Conservation (phyloP, 2,888 invertebrate genomes). For the Drosophila formosana region DNA sequence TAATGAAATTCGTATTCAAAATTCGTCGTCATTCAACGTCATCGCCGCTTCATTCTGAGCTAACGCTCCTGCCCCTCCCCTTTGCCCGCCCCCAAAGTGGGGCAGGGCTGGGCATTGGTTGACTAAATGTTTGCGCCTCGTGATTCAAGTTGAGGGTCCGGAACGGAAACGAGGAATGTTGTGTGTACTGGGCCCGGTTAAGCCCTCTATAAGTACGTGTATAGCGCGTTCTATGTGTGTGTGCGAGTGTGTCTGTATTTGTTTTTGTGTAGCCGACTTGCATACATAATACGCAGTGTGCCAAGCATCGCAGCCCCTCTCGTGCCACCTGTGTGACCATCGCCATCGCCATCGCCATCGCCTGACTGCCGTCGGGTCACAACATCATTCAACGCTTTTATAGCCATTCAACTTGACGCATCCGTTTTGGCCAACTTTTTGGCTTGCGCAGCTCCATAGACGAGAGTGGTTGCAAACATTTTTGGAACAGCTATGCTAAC, state of each 20-base stretch:
- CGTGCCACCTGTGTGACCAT: conserved; percentile 2
- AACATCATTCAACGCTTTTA: conserved; percentile 76
- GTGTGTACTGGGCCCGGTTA: conserved; percentile 16
- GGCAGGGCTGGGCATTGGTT: conserved; percentile 29
- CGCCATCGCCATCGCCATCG: background rate
- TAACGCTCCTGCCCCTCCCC: background rate
- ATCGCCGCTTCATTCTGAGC: conserved; percentile 25
- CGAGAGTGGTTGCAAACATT: conserved; percentile 37
- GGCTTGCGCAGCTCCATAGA: conserved; percentile 22
- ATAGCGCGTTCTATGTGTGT: conserved; percentile 16
- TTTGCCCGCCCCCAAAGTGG: background rate
- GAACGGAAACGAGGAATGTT: conserved; percentile 41
- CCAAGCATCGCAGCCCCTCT: conserved; percentile 17
- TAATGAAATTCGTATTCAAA: conserved; percentile 81
- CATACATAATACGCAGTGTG: conserved; percentile 71
- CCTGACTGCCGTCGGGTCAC: conserved; percentile 40
- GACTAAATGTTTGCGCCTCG: conserved; percentile 62
- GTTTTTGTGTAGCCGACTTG: conserved; percentile 73
- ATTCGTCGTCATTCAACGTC: conserved; percentile 77
- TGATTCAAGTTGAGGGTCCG: conserved; percentile 39
- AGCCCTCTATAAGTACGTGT: conserved; percentile 32
- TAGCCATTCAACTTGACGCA: conserved; percentile 76
- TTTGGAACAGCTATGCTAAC: background rate
- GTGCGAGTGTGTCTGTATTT: conserved; percentile 60
- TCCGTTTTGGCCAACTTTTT: conserved; percentile 74